These are phyloP conservation scores for Sarcophaga carnaria DNA, from an alignment of 2,888 invertebrate genomes.

Conservation along the genomic window DNA sequence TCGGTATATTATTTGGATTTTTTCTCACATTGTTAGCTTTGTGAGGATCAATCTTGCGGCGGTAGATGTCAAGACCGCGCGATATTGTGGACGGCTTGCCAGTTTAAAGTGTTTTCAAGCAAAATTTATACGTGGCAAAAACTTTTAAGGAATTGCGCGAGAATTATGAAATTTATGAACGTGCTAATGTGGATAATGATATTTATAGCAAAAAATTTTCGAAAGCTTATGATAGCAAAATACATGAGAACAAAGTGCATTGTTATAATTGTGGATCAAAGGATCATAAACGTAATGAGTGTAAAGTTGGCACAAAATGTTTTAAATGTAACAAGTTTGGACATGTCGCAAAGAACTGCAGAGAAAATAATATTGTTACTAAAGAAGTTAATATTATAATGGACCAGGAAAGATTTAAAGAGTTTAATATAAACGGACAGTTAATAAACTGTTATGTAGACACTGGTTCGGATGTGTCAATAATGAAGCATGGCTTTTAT, in stretches of 20 bases:
- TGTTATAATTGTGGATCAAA: constrained; percentile 20
- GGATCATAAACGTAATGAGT: constrained; percentile 12
- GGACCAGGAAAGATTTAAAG: background rate
- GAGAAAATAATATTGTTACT: background rate
- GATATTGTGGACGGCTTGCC: constrained; percentile 17
- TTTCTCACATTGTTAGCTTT: too few relatives aligned
- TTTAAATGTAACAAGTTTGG: constrained; percentile 13
- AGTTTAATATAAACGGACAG: constrained; percentile 5
- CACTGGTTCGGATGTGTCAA: background rate
- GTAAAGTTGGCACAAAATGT: constrained; percentile 23
- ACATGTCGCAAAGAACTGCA: too few relatives aligned
- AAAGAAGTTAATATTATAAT: constrained; percentile 1
- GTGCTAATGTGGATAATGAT: background rate
- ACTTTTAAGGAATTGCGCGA: constrained; percentile 1
- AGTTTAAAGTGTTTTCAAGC: constrained; percentile 4
- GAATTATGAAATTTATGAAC: background rate
- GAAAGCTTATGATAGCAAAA: background rate
- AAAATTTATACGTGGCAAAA: constrained; percentile 15
- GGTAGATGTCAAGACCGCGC: too few relatives aligned
- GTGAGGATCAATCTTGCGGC: too few relatives aligned
- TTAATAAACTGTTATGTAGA: background rate
- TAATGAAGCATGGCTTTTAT: background rate
- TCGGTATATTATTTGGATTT: too few relatives aligned
- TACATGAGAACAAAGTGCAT: constrained; percentile 17
- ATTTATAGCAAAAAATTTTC: background rate